Evolutionary conservation across 2,113 vertebrate genomes (phyloP).

Genomic region (Gadus chalcogrammus): DNA sequence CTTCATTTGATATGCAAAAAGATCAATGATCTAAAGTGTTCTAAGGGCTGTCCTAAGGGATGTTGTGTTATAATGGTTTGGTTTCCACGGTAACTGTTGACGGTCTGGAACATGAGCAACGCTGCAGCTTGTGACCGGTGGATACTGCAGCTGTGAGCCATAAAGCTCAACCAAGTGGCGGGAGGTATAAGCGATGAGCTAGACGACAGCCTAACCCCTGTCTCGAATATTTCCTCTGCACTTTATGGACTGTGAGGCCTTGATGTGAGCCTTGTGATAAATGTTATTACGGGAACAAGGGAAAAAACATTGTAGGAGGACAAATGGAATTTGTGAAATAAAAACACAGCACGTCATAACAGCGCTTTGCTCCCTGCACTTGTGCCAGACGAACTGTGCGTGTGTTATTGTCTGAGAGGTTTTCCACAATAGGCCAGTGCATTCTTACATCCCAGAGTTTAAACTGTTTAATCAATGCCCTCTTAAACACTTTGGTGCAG

Average conservation of each 20-base stretch:
- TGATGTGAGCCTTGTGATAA: constrained; percentile 12
- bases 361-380: no score
- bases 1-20: no score
- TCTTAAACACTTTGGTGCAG: no score
- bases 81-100: not conserved
- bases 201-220: constrained; percentile 15
- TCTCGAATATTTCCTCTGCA: constrained; percentile 43
- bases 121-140: constrained; percentile 23
- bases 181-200: constrained; percentile 22
- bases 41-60: no score
- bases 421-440: no score
- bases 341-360: not conserved
- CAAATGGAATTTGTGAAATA: not conserved
- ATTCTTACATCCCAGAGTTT: no score
- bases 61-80: not conserved
- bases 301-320: not conserved
- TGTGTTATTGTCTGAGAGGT: no score
- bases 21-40: no score
- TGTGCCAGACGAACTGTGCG: no score
- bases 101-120: not conserved
- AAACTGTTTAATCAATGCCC: no score
- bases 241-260: constrained; percentile 15
- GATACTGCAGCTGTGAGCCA: constrained; percentile 20
- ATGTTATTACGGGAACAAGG: constrained; percentile 2
- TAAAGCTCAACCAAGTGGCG: constrained; percentile 20